Conservation (phyloP, 35 echinoderm and acorn worm species). For the Eucidaris tribuloides region DNA sequence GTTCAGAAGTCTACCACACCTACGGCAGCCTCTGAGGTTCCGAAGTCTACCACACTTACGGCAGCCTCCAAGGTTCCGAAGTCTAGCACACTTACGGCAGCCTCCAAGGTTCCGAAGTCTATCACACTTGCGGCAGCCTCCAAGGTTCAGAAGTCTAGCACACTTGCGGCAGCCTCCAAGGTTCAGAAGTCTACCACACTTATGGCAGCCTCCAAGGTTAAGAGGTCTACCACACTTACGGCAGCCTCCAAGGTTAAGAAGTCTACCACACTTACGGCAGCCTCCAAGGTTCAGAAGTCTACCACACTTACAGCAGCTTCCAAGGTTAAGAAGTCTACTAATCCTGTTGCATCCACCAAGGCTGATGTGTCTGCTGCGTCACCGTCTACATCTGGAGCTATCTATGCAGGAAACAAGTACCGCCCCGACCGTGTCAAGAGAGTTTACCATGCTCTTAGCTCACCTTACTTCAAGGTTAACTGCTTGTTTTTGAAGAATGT, state of each 20-base stretch:
- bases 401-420: neutral
- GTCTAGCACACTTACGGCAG: neutral
- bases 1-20: neutral
- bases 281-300: neutral
- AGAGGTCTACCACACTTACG: neutral
- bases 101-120: neutral
- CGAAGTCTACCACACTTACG: neutral
- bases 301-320: neutral
- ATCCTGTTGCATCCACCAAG: neutral
- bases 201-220: neutral
- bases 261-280: neutral
- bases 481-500: slow-evolving; percentile 20
- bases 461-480: slow-evolving; percentile 3
- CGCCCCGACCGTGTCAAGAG: neutral
- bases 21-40: neutral
- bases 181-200: neutral
- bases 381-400: neutral
- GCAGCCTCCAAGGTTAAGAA: neutral
- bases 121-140: too few relatives aligned
- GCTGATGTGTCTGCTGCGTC: neutral
- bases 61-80: neutral
- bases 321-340: neutral
- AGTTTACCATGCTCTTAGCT: neutral
- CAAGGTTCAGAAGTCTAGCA: too few relatives aligned
- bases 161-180: too few relatives aligned